Conservation (phyloP, 2,113 vertebrate species). For the Emydocephalus ijimae region DNA sequence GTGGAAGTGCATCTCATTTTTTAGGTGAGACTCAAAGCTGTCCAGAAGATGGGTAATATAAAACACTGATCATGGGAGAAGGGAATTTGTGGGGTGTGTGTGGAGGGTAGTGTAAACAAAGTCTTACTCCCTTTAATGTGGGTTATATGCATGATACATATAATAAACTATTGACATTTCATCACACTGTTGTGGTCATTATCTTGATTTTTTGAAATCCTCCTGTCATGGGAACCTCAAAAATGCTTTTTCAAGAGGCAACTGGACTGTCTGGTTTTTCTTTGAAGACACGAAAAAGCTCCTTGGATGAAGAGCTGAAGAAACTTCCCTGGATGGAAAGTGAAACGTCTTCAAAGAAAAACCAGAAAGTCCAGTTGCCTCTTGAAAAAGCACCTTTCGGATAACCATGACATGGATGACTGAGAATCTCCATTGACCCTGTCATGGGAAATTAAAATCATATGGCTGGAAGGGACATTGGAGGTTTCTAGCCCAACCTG, state of each 20-base stretch:
- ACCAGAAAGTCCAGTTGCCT: too few relatives aligned
- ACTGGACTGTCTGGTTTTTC: too few relatives aligned
- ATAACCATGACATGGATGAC: too few relatives aligned
- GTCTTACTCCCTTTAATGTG: neutral
- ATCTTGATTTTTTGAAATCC: neutral
- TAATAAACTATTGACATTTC: neutral
- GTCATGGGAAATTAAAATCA: neutral
- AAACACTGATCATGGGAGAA: neutral
- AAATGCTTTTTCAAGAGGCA: too few relatives aligned
- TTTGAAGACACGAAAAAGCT: too few relatives aligned
- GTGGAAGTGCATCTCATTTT: neutral
- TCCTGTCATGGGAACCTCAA: neutral
- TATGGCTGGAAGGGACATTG: too few relatives aligned
- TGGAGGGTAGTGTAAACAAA: neutral
- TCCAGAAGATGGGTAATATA: neutral
- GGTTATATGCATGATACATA: neutral
- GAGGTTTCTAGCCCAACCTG: too few relatives aligned
- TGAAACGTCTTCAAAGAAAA: too few relatives aligned
- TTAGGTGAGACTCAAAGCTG: neutral
- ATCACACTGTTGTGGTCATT: neutral
- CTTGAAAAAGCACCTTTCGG: too few relatives aligned
- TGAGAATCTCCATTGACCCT: neutral
- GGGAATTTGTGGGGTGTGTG: neutral
- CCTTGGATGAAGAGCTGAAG: too few relatives aligned
- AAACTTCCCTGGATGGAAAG: too few relatives aligned